Percentiles rank a stretch among this genome's conserved stretches.
phyloP scores from a whole-genome alignment of 92 coral and sea anemone genomes.

The Meandrina meandrites region DNA sequence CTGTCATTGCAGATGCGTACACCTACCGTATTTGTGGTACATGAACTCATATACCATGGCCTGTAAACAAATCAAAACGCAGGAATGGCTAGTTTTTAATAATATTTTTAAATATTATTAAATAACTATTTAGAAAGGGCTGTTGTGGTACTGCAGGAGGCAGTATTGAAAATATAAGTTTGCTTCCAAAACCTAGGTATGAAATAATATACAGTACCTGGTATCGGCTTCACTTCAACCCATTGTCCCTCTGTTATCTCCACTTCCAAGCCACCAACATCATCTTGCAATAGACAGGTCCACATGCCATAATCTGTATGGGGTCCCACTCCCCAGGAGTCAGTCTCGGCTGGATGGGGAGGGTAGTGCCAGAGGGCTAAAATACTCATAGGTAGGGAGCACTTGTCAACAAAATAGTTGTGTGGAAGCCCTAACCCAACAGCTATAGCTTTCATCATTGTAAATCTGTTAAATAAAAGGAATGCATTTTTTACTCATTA shows the following conservation, averaged over 20 bases:
- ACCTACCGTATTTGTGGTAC: too few species aligned
- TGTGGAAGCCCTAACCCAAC: constrained; percentile 46
- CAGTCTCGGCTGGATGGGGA: constrained; percentile 57
- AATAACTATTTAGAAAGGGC: background rate
- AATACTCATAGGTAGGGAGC: constrained; percentile 52
- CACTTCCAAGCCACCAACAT: constrained; percentile 77
- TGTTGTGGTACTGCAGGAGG: background rate
- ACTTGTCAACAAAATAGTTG: constrained; percentile 44
- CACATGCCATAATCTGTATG: constrained; percentile 83
- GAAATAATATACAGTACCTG: constrained; percentile 41
- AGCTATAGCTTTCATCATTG: constrained; percentile 50
- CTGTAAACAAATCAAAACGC: too few species aligned
- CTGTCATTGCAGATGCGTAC: too few species aligned
- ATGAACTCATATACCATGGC: too few species aligned
- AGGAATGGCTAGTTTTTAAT: too few species aligned
- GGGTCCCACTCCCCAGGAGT: constrained; percentile 79
- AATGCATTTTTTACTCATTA: too few species aligned
- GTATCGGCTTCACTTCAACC: constrained; percentile 66
- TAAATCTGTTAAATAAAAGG: constrained; percentile 17
- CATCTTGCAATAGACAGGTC: constrained; percentile 74
- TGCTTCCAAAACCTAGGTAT: too few species aligned
- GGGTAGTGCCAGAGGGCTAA: constrained; percentile 77
- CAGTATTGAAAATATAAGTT: too few species aligned
- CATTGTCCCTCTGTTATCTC: constrained; percentile 68
- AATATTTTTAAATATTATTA: too few species aligned